These are phyloP conservation scores for Ancistrus triradiatus DNA, from an alignment of 2,113 vertebrate species.

Conservation along the genomic window DNA sequence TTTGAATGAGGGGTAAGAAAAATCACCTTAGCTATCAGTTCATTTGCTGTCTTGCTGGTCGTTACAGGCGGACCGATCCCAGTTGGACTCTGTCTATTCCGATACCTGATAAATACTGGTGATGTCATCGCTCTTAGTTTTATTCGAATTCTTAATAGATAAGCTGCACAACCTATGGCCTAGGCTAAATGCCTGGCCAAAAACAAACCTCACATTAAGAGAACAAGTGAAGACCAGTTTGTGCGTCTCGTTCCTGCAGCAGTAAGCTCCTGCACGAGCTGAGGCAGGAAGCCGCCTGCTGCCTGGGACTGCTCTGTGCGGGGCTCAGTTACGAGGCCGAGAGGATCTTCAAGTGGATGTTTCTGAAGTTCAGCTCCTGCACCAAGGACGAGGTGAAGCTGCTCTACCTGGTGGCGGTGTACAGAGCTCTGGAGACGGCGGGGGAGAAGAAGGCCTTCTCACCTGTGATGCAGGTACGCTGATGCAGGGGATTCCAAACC, in stretches of 20 bases:
- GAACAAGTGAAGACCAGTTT: too few species aligned
- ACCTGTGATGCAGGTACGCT: conserved; percentile 89
- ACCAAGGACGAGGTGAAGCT: conserved; percentile 94
- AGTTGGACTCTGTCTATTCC: too few species aligned
- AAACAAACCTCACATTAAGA: background rate
- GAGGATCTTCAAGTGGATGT: conserved; percentile 98
- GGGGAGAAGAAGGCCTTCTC: conserved; percentile 98
- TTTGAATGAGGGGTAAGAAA: conserved; percentile 93
- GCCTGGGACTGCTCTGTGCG: conserved; percentile 91
- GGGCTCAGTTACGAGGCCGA: conserved; percentile 94
- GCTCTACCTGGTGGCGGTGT: conserved; percentile 88
- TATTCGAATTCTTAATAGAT: too few species aligned
- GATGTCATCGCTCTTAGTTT: too few species aligned
- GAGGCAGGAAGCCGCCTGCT: conserved; percentile 93
- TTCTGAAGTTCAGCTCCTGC: conserved; percentile 88
- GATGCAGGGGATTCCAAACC: background rate
- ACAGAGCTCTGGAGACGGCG: conserved; percentile 90
- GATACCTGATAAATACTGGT: too few species aligned
- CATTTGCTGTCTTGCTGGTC: too few species aligned
- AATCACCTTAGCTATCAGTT: too few species aligned
- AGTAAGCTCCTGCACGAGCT: conserved; percentile 97
- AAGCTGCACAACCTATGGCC: too few species aligned
- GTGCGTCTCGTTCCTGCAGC: conserved; percentile 60
- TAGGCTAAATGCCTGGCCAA: background rate
- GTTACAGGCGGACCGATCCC: too few species aligned